Evolutionary conservation across 2,797 vertebrate genomes (phyloP).

Genomic region (Pseudochirops cupreus): DNA sequence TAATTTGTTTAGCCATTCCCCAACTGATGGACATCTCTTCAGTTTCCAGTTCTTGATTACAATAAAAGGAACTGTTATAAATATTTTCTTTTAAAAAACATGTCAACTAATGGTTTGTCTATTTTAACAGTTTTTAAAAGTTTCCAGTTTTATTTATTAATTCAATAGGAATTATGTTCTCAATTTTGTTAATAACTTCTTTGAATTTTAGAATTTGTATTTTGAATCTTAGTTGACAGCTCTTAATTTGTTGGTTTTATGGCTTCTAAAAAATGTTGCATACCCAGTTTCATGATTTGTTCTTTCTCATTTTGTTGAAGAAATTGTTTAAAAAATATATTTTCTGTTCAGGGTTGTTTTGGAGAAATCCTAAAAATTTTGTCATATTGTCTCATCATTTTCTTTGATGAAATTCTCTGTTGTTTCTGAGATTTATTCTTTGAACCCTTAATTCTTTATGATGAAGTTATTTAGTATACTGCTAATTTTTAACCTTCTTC

Average conservation of each 20-base stretch:
- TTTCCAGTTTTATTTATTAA: neutral
- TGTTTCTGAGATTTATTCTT: neutral
- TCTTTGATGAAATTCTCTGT: neutral
- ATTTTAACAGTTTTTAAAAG: neutral
- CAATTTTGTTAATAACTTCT: neutral
- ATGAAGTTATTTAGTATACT: neutral
- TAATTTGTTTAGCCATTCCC: neutral
- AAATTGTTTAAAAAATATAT: neutral
- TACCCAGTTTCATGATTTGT: neutral
- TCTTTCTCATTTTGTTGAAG: too few species aligned
- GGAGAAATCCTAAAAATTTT: neutral
- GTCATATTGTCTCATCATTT: neutral
- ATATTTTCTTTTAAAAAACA: too few species aligned
- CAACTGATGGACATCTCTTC: neutral
- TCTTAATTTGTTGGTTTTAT: neutral
- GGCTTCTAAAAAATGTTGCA: neutral
- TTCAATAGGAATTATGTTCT: neutral
- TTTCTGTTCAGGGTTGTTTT: neutral
- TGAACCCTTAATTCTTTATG: neutral
- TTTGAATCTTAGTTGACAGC: neutral
- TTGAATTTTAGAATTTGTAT: neutral
- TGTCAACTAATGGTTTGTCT: too few species aligned
- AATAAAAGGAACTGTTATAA: neutral
- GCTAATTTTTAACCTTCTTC: neutral
- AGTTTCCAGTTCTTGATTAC: neutral